These are phyloP conservation scores for Cossypha heuglini DNA, from an alignment of 2,797 vertebrate species.

Conservation along the genomic window DNA sequence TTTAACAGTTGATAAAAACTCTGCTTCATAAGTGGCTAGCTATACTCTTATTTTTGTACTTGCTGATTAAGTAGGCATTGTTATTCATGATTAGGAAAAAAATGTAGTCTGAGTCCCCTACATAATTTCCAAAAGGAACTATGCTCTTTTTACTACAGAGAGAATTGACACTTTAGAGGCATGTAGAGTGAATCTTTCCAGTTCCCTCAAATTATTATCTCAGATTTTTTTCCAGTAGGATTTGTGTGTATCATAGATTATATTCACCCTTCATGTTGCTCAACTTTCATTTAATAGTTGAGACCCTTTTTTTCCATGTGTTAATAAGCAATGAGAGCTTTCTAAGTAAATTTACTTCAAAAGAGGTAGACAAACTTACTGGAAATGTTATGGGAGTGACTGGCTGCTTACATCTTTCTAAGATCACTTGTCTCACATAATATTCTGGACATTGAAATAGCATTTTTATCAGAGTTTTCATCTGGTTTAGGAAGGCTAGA, in stretches of 20 bases:
- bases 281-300: not conserved
- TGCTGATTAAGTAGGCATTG: no score
- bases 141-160: no score
- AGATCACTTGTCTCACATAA: not conserved
- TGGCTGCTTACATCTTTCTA: not conserved
- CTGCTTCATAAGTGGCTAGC: no score
- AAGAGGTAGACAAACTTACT: not conserved
- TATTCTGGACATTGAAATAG: not conserved
- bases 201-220: not conserved
- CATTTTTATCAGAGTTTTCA: not conserved
- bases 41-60: no score
- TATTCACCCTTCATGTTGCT: not conserved
- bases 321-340: not conserved
- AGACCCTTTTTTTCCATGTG: not conserved
- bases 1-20: no score
- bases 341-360: not conserved
- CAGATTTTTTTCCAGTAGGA: not conserved
- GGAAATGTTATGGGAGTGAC: not conserved
- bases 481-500: not conserved
- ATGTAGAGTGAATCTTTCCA: not conserved
- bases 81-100: no score
- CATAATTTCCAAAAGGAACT: no score
- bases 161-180: not conserved
- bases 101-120: no score
- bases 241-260: not conserved